Conservation (phyloP, 2,888 invertebrate species). For the Morpho helenor region DNA sequence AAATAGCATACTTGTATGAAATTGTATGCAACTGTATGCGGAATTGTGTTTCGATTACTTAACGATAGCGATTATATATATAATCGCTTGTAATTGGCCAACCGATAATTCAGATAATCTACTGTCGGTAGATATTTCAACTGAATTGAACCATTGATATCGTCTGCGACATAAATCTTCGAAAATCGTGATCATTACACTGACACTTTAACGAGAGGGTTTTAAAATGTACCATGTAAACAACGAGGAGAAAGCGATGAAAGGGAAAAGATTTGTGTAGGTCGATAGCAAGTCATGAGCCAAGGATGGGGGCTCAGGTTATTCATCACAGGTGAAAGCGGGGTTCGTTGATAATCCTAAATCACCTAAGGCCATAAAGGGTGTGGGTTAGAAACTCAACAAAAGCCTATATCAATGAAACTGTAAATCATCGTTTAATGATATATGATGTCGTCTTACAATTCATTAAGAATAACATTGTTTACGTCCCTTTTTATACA, state of each 20-base stretch:
- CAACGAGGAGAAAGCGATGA: conserved; percentile 56
- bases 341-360: conserved; percentile 56
- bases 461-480: conserved; percentile 6
- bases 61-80: no score
- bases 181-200: conserved; percentile 35
- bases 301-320: conserved; percentile 54
- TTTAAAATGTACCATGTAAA: conserved; percentile 55
- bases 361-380: conserved; percentile 50
- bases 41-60: no score
- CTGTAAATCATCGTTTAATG: conserved; percentile 21
- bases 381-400: conserved; percentile 35
- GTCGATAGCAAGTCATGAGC: conserved; percentile 43
- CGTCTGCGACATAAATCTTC: conserved; percentile 37
- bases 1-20: no score
- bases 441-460: conserved; percentile 15
- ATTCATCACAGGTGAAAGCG: conserved; percentile 67
- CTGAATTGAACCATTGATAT: conserved; percentile 4
- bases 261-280: conserved; percentile 62
- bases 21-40: no score
- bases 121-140: conserved; percentile 5
- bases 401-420: conserved; percentile 37
- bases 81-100: no score
- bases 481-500: background rate
- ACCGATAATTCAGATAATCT: conserved; percentile 42
- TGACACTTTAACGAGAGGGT: conserved; percentile 55